Conservation (phyloP, 2,888 invertebrate genomes). For the Iselma pallidipennis region DNA sequence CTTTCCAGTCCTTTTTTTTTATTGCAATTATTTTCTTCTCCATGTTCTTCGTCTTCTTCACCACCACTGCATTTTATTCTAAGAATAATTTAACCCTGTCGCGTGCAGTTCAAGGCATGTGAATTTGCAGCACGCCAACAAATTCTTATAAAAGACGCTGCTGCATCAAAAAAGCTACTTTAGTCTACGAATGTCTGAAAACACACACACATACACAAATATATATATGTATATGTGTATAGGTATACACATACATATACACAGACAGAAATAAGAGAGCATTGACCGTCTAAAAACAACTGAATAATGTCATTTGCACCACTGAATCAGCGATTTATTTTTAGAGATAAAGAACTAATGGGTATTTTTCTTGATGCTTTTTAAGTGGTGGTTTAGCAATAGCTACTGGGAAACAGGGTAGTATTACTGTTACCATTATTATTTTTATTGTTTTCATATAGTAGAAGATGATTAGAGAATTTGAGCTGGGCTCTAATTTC, state of each 20-base stretch:
- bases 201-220: background rate
- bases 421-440: background rate
- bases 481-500: background rate
- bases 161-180: conserved; percentile 43
- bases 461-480: background rate
- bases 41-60: background rate
- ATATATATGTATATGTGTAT: background rate
- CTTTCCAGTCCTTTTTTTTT: background rate
- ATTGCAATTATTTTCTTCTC: background rate
- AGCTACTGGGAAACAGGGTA: background rate
- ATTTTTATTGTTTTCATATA: background rate
- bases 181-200: conserved; percentile 28
- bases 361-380: background rate
- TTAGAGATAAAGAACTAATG: conserved; percentile 31
- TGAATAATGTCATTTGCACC: conserved; percentile 44
- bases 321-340: conserved; percentile 47
- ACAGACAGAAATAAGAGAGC: conserved; percentile 29
- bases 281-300: conserved; percentile 50
- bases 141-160: conserved; percentile 34
- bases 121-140: conserved; percentile 46
- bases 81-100: conserved; percentile 48
- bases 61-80: conserved; percentile 24
- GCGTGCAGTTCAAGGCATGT: conserved; percentile 46
- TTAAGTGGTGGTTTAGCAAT: background rate
- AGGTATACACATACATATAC: background rate